phyloP scores from a whole-genome alignment of 2,113 vertebrate species.

The Pygoscelis antarcticus region DNA sequence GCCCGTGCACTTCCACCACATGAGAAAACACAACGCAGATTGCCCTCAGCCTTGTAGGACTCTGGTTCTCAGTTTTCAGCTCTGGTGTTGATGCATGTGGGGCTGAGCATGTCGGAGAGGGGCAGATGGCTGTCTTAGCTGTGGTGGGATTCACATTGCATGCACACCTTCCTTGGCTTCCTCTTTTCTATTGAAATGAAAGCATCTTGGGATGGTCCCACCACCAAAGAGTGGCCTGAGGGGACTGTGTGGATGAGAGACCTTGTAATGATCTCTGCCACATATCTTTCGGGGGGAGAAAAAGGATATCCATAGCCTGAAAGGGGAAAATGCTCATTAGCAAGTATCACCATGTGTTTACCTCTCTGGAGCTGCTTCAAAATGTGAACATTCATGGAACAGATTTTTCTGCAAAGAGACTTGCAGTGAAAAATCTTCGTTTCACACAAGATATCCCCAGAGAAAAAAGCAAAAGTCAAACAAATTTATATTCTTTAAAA shows the following conservation, averaged over 20 bases:
- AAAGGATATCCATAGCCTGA: background rate
- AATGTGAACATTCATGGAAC: background rate
- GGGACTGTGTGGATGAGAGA: background rate
- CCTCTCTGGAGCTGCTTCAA: background rate
- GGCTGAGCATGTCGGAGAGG: accelerated
- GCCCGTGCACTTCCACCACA: background rate
- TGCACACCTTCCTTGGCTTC: background rate
- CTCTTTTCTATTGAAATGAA: background rate
- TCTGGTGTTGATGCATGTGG: background rate
- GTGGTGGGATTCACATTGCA: background rate
- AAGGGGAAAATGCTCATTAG: background rate
- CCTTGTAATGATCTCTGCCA: background rate
- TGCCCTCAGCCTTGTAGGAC: background rate
- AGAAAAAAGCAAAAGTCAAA: background rate
- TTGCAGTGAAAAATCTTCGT: background rate
- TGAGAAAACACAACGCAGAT: constrained; percentile 8
- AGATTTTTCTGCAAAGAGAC: background rate
- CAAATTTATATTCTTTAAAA: background rate
- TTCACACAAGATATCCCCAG: background rate
- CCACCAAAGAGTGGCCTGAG: background rate
- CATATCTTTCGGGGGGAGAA: background rate
- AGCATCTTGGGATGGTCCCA: background rate
- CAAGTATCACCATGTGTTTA: accelerated
- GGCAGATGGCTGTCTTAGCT: background rate
- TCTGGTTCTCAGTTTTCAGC: background rate